Evolutionary conservation across 2,888 invertebrate species (phyloP).

Genomic region (Lithophane ornitopus): DNA sequence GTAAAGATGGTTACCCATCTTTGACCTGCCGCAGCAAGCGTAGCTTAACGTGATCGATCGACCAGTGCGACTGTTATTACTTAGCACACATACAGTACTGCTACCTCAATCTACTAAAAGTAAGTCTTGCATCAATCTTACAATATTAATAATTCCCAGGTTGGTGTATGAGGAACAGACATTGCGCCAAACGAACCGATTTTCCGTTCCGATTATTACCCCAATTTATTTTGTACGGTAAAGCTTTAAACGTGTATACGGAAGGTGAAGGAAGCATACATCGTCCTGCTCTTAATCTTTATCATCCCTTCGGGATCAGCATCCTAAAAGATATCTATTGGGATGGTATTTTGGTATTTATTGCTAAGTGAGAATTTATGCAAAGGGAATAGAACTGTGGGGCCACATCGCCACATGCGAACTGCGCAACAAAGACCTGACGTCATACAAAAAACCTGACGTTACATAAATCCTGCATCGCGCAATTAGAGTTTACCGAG

Average conservation of each 20-base stretch:
- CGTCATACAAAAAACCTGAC: no score
- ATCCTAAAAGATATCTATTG: conserved; percentile 31
- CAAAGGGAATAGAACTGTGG: no score
- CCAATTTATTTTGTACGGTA: conserved; percentile 54
- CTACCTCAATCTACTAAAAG: neutral
- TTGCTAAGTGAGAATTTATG: neutral
- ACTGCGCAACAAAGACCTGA: no score
- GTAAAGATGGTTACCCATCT: no score
- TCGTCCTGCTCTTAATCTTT: conserved; percentile 58
- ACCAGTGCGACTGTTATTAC: neutral
- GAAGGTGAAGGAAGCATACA: conserved; percentile 43
- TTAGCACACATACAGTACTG: no score
- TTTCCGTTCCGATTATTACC: conserved; percentile 54
- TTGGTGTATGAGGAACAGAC: conserved; percentile 3
- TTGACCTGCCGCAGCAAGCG: neutral
- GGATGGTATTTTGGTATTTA: conserved; percentile 4
- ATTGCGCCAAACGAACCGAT: neutral
- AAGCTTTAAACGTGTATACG: conserved; percentile 48
- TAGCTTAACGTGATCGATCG: neutral
- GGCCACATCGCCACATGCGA: no score
- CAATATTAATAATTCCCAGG: neutral
- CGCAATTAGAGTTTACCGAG: no score
- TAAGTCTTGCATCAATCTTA: neutral
- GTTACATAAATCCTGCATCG: no score
- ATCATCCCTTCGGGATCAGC: conserved; percentile 46